Base-by-base conservation (phyloP, 2,113 vertebrate genomes). In the Dendrocopos noguchii region DNA sequence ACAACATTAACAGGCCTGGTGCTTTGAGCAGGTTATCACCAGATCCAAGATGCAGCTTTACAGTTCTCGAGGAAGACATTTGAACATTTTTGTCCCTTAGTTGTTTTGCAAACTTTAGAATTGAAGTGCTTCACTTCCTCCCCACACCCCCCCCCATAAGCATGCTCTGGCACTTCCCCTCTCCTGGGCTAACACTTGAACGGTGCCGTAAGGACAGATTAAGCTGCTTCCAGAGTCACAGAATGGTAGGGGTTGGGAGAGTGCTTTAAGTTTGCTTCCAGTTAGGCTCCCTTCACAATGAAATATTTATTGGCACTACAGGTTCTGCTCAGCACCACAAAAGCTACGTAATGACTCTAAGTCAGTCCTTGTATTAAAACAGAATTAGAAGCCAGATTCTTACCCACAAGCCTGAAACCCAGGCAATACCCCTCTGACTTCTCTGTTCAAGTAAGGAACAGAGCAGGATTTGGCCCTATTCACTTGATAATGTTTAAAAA, bases 1-100 rank as follows among this genome's bases (percentile, higher is more conserved):
- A 68, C 76, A 92, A 15, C 63, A 67, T 7, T 56, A 39, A 34
- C n/a, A 71, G 60, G 80, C 87, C 56, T 6, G 7, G 33, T 31
- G 19, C 53, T 76, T 91, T 67, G 59, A 61, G 68, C 27, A 91
- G 50, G 85, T 92, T 92, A 71, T 46, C 50, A 52, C 50, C 18
- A 85, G 71, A 89, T 63, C 92, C 55, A 86, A 67, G 72, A 60
- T 61, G 64, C 15, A 91, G 44, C n/a, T 90, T 87, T 78, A 80
- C 56, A 91, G 7, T 77, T 90, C 61, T 84, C 2, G 1, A 90
- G 50, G 66, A 67, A 90, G 80, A 64, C 25, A 46, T 65, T 77
- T 42, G 10, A 86, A 59, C 27, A 33, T 65, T 80, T 91, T 36
- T 73, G 67, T 65, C 92, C 67, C 70, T 90, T 73, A 80, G 36